Conservation (phyloP, 2,113 vertebrate species). For the Anthoscopus minutus region DNA sequence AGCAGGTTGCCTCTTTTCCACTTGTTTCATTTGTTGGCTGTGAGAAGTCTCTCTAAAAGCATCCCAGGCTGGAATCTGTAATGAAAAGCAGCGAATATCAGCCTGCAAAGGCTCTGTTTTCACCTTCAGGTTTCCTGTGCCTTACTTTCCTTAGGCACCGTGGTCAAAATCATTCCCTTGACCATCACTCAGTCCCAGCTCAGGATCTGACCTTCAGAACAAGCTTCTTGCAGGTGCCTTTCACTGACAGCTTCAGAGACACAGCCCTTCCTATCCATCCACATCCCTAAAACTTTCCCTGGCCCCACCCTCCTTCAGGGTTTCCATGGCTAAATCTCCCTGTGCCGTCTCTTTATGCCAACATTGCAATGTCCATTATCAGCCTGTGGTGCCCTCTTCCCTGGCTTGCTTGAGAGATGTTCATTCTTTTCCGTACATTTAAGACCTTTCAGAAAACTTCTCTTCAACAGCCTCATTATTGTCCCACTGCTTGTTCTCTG, state of each 20-base stretch:
- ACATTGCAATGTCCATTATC: not conserved
- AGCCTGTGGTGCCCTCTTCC: not conserved
- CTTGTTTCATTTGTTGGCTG: not conserved
- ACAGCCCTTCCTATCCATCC: not conserved
- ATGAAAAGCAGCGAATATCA: not conserved
- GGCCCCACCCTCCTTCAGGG: not conserved
- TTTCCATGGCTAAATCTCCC: not conserved
- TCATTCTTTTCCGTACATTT: not conserved
- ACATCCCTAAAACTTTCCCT: not conserved
- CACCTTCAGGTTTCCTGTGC: not conserved
- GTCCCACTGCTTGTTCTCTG: not conserved
- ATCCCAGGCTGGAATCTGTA: not conserved
- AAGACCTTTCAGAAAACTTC: not conserved
- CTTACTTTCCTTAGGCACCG: not conserved
- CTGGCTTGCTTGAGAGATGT: not conserved
- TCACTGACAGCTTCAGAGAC: not conserved
- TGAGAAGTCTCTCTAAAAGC: not conserved
- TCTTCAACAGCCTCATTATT: not conserved
- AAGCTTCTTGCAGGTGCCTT: not conserved
- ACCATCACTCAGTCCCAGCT: not conserved
- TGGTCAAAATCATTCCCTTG: not conserved
- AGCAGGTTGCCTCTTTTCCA: slow-evolving; percentile 2
- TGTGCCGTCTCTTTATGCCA: not conserved
- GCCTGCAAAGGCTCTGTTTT: not conserved
- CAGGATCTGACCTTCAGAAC: not conserved